These are phyloP conservation scores for Apteryx mantelli DNA, from an alignment of 2,113 vertebrate species.

Conservation along the genomic window DNA sequence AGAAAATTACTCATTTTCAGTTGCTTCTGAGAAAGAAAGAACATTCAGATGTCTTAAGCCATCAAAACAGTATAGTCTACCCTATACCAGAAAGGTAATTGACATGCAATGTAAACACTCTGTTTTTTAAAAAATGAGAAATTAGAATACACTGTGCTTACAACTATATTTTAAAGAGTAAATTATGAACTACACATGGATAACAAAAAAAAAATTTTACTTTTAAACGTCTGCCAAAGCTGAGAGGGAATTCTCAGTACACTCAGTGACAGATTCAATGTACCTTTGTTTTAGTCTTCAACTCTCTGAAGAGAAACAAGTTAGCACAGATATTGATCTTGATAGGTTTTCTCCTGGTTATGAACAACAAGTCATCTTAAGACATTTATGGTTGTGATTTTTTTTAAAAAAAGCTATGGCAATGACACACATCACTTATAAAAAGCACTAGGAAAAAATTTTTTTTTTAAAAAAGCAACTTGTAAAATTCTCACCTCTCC, in stretches of 20 bases:
- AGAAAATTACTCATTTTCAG: not conserved
- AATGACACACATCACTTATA: not conserved
- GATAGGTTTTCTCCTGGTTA: not conserved
- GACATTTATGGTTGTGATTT: not conserved
- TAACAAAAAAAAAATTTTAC: not conserved
- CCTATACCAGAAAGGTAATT: constrained; percentile 4
- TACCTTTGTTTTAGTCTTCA: not conserved
- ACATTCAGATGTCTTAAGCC: not conserved
- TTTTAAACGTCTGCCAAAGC: not conserved
- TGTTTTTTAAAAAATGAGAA: not conserved
- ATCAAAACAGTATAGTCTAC: not conserved
- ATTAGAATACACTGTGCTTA: not conserved
- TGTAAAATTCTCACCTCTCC: constrained; percentile 86
- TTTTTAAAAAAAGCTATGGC: not conserved
- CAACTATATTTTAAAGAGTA: not conserved
- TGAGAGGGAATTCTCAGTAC: not conserved
- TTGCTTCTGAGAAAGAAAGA: constrained; percentile 4
- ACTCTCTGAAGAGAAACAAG: not conserved
- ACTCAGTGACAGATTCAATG: not conserved
- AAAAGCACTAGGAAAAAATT: not conserved
- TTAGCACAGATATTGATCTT: not conserved
- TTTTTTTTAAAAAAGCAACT: not conserved
- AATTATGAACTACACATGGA: not conserved
- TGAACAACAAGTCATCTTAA: not conserved
- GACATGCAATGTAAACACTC: not conserved